phyloP scores from a whole-genome alignment of 35 echinoderm and acorn worm genomes.

The Anneissia japonica region DNA sequence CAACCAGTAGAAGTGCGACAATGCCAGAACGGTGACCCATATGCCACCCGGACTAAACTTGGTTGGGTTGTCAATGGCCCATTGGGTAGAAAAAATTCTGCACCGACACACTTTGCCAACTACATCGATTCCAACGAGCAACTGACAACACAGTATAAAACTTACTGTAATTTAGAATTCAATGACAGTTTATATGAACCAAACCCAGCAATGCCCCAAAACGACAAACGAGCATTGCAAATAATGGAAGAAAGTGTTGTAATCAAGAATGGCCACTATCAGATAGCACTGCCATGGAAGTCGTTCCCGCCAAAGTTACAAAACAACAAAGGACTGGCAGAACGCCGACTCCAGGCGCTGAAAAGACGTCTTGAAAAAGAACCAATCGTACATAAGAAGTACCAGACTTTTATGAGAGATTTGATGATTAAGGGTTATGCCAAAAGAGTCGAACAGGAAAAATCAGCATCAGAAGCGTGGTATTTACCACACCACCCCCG shows the following conservation, averaged over 20 bases:
- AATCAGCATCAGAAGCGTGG: conserved; percentile 1
- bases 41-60: conserved; percentile 27
- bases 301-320: background rate
- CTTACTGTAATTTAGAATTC: too few relatives aligned
- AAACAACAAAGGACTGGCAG: conserved; percentile 35
- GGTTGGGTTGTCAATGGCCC: too few relatives aligned
- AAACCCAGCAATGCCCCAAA: conserved; percentile 12
- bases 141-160: too few relatives aligned
- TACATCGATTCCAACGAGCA: too few relatives aligned
- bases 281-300: conserved; percentile 51
- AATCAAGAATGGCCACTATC: conserved; percentile 44
- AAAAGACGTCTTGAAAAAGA: conserved; percentile 36
- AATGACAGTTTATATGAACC: too few relatives aligned
- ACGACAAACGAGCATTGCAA: conserved; percentile 36
- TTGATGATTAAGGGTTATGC: conserved; percentile 30
- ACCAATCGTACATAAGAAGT: conserved; percentile 7
- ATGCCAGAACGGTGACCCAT: conserved; percentile 5
- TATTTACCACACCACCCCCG: conserved; percentile 44
- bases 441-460: background rate
- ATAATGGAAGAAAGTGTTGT: conserved; percentile 9
- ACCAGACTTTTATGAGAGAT: background rate
- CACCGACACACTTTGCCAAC: too few relatives aligned
- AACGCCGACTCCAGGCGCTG: conserved; percentile 23
- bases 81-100: too few relatives aligned
- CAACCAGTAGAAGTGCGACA: background rate